Conservation (phyloP, 2,888 invertebrate genomes). For the Drosophila kokeensis region DNA sequence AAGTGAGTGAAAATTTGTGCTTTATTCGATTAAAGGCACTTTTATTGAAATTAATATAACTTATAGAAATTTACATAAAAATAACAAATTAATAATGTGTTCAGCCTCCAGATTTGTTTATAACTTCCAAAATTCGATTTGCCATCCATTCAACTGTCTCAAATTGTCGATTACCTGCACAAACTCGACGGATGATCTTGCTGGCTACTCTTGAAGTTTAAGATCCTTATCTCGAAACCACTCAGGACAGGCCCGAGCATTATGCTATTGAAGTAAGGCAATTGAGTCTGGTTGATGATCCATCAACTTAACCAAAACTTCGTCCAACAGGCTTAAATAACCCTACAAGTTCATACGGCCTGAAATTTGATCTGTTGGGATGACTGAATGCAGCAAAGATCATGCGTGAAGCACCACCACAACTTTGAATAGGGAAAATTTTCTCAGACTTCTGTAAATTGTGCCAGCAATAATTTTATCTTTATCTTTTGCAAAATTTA, state of each 20-base stretch:
- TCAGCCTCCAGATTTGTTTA: neutral
- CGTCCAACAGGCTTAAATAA: neutral
- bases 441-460: neutral
- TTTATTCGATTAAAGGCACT: neutral
- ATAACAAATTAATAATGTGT: neutral
- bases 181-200: neutral
- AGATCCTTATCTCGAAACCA: neutral
- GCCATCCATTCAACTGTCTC: neutral
- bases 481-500: no score
- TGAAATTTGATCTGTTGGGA: neutral
- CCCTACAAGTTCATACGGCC: neutral
- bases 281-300: no score
- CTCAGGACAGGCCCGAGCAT: neutral
- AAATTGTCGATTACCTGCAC: no score
- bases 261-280: no score
- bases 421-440: neutral
- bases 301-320: no score
- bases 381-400: neutral
- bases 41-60: neutral
- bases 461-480: neutral
- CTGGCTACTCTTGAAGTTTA: neutral
- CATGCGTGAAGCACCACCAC: neutral
- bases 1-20: neutral
- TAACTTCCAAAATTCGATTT: neutral
- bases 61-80: neutral